Evolutionary conservation across 2,113 vertebrate genomes (phyloP).

Genomic region (Erythrocercus mccallii): DNA sequence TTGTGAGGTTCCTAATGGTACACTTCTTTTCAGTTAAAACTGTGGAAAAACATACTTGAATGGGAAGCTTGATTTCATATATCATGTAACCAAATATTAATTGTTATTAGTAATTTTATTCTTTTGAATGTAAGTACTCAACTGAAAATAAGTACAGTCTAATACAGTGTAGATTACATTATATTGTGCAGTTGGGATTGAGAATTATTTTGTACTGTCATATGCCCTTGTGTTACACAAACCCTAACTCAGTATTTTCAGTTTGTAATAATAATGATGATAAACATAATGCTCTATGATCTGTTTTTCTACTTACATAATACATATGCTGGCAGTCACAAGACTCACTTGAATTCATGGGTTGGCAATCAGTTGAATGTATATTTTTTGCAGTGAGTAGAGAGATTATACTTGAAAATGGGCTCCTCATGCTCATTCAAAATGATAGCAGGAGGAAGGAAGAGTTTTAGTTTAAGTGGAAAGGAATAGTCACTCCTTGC

Average conservation of each 20-base stretch:
- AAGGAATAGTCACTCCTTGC: constrained; percentile 49
- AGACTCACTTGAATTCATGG: neutral
- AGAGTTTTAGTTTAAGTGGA: constrained; percentile 22
- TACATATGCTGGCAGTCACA: neutral
- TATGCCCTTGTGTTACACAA: neutral
- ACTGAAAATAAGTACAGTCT: neutral
- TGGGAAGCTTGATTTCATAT: neutral
- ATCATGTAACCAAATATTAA: neutral
- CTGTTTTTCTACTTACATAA: neutral
- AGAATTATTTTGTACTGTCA: neutral
- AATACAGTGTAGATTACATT: neutral
- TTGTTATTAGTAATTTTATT: neutral
- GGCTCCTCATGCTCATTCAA: neutral
- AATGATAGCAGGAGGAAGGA: constrained; percentile 27
- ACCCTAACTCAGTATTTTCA: neutral
- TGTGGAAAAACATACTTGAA: neutral
- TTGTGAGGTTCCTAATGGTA: neutral
- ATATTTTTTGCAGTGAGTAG: neutral
- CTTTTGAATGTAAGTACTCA: neutral
- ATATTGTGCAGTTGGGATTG: neutral
- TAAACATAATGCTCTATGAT: neutral
- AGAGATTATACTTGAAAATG: constrained; percentile 14
- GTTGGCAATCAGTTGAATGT: neutral
- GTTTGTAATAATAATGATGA: neutral
- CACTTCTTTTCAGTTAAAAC: neutral